Conservation (phyloP, 1,140 invertebrate genomes). For the Ladona fulva region DNA sequence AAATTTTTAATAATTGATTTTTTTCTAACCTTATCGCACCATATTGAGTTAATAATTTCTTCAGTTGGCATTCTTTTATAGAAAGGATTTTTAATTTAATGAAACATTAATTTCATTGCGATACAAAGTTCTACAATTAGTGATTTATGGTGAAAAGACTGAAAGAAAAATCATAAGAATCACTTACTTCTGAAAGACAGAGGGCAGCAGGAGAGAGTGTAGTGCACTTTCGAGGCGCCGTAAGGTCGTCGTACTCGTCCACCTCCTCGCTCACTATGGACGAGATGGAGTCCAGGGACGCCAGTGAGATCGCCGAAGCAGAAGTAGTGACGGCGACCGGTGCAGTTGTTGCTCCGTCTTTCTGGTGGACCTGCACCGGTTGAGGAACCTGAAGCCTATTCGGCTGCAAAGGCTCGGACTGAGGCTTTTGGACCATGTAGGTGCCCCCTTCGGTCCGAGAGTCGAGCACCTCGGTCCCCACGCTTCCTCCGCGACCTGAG, state of each 20-base stretch:
- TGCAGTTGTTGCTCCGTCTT: not conserved
- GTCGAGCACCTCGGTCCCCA: not conserved
- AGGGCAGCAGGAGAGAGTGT: not conserved
- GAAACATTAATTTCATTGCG: too few species aligned
- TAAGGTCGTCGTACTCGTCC: not conserved
- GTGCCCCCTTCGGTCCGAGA: not conserved
- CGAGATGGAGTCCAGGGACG: conserved; percentile 5
- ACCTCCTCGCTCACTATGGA: not conserved
- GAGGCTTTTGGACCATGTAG: not conserved
- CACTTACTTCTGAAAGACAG: not conserved
- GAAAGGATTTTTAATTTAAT: too few species aligned
- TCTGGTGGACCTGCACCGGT: not conserved
- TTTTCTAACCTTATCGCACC: too few species aligned
- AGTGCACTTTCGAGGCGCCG: not conserved
- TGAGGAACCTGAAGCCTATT: not conserved
- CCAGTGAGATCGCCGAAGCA: not conserved
- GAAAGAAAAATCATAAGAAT: too few species aligned
- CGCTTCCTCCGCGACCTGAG: not conserved
- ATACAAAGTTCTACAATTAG: too few species aligned
- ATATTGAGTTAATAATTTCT: too few species aligned
- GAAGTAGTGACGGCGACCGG: not conserved
- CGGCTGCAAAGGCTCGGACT: not conserved
- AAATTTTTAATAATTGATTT: too few species aligned
- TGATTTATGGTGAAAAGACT: too few species aligned
- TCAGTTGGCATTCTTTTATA: too few species aligned